Evolutionary conservation across 2,888 invertebrate species (phyloP), one percentile per base, ranked within the genome.

Genomic region (Gymnoscelis rufifasciata): DNA sequence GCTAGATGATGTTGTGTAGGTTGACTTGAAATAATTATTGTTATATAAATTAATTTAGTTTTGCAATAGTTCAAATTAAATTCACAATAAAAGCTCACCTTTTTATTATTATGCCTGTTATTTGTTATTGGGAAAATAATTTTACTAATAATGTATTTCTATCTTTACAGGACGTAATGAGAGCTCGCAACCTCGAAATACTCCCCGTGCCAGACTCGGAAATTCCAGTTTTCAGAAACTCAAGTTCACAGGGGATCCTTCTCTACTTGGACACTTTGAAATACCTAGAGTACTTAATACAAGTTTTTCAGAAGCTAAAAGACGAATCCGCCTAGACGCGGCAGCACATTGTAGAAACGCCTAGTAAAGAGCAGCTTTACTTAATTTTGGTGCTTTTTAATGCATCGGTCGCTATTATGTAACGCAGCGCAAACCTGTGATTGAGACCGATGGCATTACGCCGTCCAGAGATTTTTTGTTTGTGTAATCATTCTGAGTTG

Each of bases 181-280:
- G 66, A 50, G 68, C 75, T 36, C 75, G 79, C 26, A 71, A 77
- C n/a, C 55, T 83, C 26, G 62, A 68, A 51, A 71, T 78, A 38
- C 47, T 66, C 36, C 72, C 76, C n/a, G 65, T 87, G 10, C 56
- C 52, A 23, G 68, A 78, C 51, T 62, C 68, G 0, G 83, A 84
- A 43, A 58, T 81, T 19, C 81, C 81, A 1, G 65, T 70, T 44
- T 68, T 79, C 54, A 65, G 60, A 68, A 65, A 46, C 45, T 73
- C 24, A 19, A 19, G 19, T 19, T 59, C 60, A 7, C 58, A 66
- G 37, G 75, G 72, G 4, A 58, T 80, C 12, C 67, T 78, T 26
- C 66, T 87, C 10, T 83, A 80, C 67, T 66, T 83, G 44, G 87
- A 86, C 50, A 81, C 84, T 24, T 66, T 87, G 10, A 78, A 78